Evolutionary conservation across 2,888 invertebrate species (phyloP), one percentile per base, ranked within the genome.

Genomic region (Ethmia dodecea): DNA sequence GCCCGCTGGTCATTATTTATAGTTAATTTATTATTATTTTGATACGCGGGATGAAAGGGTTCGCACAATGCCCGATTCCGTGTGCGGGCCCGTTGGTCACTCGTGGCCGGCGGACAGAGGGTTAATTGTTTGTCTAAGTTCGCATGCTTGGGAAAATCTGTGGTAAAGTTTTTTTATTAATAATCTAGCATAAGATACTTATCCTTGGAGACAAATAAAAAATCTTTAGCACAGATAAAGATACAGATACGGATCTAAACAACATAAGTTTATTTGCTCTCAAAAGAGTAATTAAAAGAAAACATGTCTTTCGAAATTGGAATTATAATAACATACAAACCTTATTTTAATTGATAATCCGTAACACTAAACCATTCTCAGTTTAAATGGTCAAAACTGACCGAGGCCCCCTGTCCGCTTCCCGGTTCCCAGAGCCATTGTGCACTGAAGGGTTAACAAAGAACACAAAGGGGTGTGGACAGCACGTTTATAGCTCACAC

Each of bases 1-100:
- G 49, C 50, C 60, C 53, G 55, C 47, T 45, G 56, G 52, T 63
- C 70, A 80, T 79, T 77, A 81, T 81, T 80, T 81, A 79, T 76
- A 76, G 63, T 78, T 78, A 80, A 81, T 83, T 80, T 79, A 81
- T 81, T 83, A 81, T 83, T 83, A 84, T 83, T 83, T 81, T 79
- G 80, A 84, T 83, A 80, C 70, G 70, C 51, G 71, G 68, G 76
- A 74, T 77, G 75, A 81, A 79, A 78, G 83, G 83, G 81, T 76
- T 65, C 47, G 43, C 54, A 75, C 72, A 74, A 77, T 70, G 46
- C 45, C 45, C 55, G 59, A 72, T 78, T 78, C 80, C 78, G 76
- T 67, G 69, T 79, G 70, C 61, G 60, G 56, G 62, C 59, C 77
- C 70, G 77, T 73, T 74, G 75, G 77, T 63, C 71, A 70, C 52